Base-by-base conservation (phyloP, 2,113 vertebrate species). In the Circaetus cinerascens region DNA sequence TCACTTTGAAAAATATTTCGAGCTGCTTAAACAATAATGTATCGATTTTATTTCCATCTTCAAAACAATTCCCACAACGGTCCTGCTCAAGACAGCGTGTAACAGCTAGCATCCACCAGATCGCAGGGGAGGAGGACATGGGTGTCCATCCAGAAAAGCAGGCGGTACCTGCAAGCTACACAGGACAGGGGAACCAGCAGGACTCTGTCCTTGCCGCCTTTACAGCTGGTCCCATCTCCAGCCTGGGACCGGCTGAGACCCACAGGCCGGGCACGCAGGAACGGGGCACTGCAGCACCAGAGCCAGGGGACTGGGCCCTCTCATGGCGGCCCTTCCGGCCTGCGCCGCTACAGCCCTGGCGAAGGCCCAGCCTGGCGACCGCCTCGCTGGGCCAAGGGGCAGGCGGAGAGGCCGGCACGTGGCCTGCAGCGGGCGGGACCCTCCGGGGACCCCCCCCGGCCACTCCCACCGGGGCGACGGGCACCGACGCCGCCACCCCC, bases 41-140 rank as follows among this genome's bases (percentile, higher is more conserved):
- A 40, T 30, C 40, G 8, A 15, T 25, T 32, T 0, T 4, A 32
- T 15, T 17, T 43, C 32, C 73, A 21, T 1, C 10, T 26, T 32
- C 38, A 14, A 12, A 43, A 7, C 25, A 26, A 8, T 5, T 41
- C 38, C 41, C 68, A 21, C 40, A 11, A 1, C 0, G 13, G 11
- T 1, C 4, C 30, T 22, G 30, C 62, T 45, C 13, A 26, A 29
- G n/a, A 7, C 40, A 21, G 10, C 1, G 1, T 17, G 30, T 15
- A 13, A 27, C 38, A 9, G 0, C 11, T 8, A 30, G 22, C 76
- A 66, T 20, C 11, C 55, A 29, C 4, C n/a, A 5, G 27, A 3
- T 0, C 0, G 17, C 46, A 7, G 17, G 9, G 16, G 13, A 43
- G 16, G 21, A 10, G 12, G 30, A 9, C 5, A 68, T 27, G 0